Conservation (phyloP, 2,888 invertebrate species). For the Hyppa rectilinea region DNA sequence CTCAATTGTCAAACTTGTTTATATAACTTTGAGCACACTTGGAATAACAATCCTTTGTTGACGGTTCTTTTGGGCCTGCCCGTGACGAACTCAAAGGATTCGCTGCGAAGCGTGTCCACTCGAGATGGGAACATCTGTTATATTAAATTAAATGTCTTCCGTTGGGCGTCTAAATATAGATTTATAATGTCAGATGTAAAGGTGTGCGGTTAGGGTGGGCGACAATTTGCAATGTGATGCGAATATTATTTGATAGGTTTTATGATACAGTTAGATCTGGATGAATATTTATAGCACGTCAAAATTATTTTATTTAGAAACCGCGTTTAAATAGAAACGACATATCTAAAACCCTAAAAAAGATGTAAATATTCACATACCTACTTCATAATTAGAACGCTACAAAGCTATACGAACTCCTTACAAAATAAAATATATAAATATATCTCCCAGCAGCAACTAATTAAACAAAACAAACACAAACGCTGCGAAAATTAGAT, state of each 20-base stretch:
- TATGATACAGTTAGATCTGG: background rate
- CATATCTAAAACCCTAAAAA: background rate
- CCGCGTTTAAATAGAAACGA: too few species aligned
- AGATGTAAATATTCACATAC: background rate
- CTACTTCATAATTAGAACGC: conserved; percentile 2
- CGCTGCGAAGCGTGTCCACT: conserved; percentile 80
- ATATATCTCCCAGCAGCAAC: conserved; percentile 25
- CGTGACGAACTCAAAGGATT: conserved; percentile 87
- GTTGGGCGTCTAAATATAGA: conserved; percentile 75
- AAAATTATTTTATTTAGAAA: background rate
- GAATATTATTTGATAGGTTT: conserved; percentile 5
- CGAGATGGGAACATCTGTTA: conserved; percentile 84
- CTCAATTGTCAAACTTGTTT: conserved; percentile 84
- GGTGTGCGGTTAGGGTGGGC: conserved; percentile 64
- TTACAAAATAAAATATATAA: conserved; percentile 32
- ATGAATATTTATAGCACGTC: background rate
- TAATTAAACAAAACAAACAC: conserved; percentile 64
- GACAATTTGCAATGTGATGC: conserved; percentile 61
- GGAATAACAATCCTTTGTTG: conserved; percentile 86
- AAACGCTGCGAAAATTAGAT: conserved; percentile 71
- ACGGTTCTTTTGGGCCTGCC: conserved; percentile 82
- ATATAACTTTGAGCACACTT: conserved; percentile 84
- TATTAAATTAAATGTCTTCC: conserved; percentile 85
- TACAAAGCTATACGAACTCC: background rate
- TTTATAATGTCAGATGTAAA: conserved; percentile 71